Evolutionary conservation across 2,113 vertebrate species (phyloP).

Genomic region (Thryonomys swinderianus): DNA sequence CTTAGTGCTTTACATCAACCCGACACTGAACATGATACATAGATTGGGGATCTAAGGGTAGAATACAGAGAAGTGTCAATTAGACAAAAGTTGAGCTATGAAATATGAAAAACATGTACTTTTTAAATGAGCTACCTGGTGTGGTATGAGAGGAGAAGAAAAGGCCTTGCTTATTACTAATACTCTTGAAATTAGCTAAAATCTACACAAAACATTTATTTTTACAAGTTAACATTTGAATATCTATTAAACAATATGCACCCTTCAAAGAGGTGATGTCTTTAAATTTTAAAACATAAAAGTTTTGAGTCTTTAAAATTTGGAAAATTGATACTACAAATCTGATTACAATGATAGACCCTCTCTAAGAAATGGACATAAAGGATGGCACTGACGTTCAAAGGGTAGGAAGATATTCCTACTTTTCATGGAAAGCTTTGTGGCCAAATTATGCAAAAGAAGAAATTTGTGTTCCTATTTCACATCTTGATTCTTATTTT

Average conservation of each 20-base stretch:
- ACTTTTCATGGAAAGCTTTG: not conserved
- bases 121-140: not conserved
- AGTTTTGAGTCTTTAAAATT: not conserved
- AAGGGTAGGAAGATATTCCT: not conserved
- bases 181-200: not conserved
- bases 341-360: not conserved
- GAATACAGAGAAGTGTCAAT: not conserved
- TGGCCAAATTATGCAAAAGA: not conserved
- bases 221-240: not conserved
- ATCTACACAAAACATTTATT: not conserved
- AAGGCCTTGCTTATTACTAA: not conserved
- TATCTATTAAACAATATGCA: not conserved
- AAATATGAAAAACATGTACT: not conserved
- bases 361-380: slow-evolving; percentile 2
- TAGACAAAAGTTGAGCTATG: not conserved
- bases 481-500: no score
- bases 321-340: not conserved
- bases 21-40: not conserved
- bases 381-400: not conserved
- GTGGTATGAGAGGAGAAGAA: not conserved
- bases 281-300: not conserved
- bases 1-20: slow-evolving; percentile 13
- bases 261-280: not conserved
- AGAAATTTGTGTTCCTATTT: not conserved
- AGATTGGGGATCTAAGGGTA: not conserved